Evolutionary conservation across 2,113 vertebrate species (phyloP).

Genomic region (Ageneiosus marmoratus): DNA sequence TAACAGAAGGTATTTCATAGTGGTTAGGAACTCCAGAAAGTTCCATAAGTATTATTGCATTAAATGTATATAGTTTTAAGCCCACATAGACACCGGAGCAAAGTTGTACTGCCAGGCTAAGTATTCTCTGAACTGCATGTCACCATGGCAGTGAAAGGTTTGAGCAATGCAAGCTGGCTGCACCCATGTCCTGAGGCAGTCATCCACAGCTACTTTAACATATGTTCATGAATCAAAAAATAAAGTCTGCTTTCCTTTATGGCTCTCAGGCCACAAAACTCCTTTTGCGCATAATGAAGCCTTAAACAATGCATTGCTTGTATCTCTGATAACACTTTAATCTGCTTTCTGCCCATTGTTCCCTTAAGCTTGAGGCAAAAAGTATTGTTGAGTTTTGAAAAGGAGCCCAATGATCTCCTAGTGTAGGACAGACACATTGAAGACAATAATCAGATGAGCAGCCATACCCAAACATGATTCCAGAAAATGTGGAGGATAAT

Average conservation of each 20-base stretch:
- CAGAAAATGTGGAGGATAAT: too few species aligned
- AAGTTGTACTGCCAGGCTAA: background rate
- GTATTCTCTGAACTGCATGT: background rate
- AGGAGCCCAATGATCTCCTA: conserved; percentile 16
- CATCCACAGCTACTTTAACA: conserved; percentile 32
- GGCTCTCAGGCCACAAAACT: conserved; percentile 23
- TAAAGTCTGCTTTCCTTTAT: conserved; percentile 16
- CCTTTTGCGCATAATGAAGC: conserved; percentile 37
- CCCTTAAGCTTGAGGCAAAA: conserved; percentile 33
- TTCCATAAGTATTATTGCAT: background rate
- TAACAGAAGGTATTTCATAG: background rate
- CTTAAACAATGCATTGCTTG: conserved; percentile 44
- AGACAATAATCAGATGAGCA: conserved; percentile 11
- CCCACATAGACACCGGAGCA: background rate
- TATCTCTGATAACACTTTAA: conserved; percentile 43
- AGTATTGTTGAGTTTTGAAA: conserved; percentile 42
- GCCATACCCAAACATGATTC: background rate
- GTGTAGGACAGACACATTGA: conserved; percentile 1
- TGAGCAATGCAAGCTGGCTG: conserved; percentile 35
- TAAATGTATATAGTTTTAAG: background rate
- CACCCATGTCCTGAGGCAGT: conserved; percentile 26
- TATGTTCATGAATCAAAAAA: conserved; percentile 13
- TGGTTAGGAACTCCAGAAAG: background rate
- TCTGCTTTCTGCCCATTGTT: conserved; percentile 37
- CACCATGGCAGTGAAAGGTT: background rate